Conservation (phyloP, 2,113 vertebrate species). For the Ursus arctos region DNA sequence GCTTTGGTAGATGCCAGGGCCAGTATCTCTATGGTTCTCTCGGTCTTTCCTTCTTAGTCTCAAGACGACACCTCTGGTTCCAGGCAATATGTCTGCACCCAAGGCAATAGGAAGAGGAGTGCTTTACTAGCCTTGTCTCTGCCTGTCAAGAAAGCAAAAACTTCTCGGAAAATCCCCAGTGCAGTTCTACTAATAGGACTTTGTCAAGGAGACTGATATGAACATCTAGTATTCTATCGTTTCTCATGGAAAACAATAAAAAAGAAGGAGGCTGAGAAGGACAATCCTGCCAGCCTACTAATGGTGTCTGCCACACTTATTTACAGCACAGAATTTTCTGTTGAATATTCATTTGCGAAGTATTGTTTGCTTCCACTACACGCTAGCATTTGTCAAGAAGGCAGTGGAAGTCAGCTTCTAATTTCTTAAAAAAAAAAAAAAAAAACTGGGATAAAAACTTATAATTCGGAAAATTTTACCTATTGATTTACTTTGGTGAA, state of each 20-base stretch:
- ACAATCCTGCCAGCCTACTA: background rate
- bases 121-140: background rate
- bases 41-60: background rate
- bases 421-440: background rate
- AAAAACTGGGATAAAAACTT: background rate
- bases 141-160: background rate
- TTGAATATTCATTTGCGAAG: conserved; percentile 33
- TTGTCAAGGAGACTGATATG: background rate
- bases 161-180: background rate
- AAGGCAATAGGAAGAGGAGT: background rate
- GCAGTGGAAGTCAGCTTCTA: background rate
- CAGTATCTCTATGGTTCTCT: background rate
- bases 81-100: background rate
- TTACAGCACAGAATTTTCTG: background rate
- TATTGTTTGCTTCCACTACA: background rate
- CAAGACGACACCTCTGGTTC: background rate
- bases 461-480: conserved; percentile 13
- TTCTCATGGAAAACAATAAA: background rate
- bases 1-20: background rate
- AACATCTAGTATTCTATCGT: background rate
- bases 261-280: background rate
- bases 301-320: background rate
- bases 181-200: background rate
- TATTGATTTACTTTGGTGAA: background rate
- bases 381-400: background rate